Percentiles rank a stretch among this genome's conserved stretches.
Conservation (phyloP, 2,888 invertebrate species). For the Trissoscelio sp. region DNA sequence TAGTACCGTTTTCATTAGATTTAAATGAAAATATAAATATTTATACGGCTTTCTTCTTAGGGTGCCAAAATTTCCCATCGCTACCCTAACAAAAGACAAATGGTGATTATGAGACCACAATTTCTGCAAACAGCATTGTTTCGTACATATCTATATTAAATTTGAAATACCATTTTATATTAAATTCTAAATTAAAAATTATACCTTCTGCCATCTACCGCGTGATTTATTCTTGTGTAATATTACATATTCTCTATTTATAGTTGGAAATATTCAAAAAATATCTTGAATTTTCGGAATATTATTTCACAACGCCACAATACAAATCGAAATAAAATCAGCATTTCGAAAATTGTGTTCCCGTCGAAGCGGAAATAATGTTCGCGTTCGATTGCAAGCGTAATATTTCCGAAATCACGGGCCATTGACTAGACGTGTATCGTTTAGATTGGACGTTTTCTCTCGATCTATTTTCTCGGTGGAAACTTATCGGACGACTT, state of each 20-base stretch:
- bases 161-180: no score
- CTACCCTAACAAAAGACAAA: no score
- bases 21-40: no score
- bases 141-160: no score
- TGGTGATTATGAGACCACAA: no score
- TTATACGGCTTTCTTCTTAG: no score
- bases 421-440: slow-evolving; percentile 36
- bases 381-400: slow-evolving; percentile 13
- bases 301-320: slow-evolving; percentile 5
- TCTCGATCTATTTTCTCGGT: slow-evolving; percentile 55
- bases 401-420: slow-evolving; percentile 35
- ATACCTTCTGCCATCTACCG: no score
- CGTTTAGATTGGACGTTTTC: slow-evolving; percentile 33
- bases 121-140: no score
- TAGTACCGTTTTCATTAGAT: no score
- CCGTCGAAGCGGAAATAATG: slow-evolving; percentile 33
- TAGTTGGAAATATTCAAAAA: slow-evolving; percentile 13
- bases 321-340: slow-evolving; percentile 36
- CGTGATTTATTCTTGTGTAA: neutral
- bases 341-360: slow-evolving; percentile 43
- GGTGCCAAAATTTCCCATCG: no score
- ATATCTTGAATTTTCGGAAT: neutral
- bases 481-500: slow-evolving; percentile 46
- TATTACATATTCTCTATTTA: neutral
- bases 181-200: no score